phyloP scores from a whole-genome alignment of 2,113 vertebrate species.

The Glaucidium brasilianum region DNA sequence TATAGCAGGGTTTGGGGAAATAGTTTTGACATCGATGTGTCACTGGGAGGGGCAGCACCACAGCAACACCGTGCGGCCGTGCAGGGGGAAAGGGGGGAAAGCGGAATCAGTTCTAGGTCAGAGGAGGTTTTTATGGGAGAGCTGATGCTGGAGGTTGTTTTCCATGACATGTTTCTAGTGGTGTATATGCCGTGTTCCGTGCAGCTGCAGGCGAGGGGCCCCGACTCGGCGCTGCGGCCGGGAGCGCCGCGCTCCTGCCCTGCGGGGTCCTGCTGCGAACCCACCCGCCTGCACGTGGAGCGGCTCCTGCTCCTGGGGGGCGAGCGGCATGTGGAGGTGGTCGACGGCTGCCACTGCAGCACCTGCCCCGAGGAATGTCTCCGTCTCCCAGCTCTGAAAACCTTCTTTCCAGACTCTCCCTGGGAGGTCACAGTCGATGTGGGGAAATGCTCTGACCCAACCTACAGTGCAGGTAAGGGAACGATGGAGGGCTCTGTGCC shows the following conservation, averaged over 20 bases:
- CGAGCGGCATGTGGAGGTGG: constrained; percentile 68
- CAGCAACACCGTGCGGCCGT: background rate
- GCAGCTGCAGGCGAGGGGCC: background rate
- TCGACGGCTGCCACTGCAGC: constrained; percentile 76
- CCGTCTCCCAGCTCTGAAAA: constrained; percentile 72
- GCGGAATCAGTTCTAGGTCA: background rate
- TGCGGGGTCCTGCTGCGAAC: constrained; percentile 56
- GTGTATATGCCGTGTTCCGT: background rate
- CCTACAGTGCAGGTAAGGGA: constrained; percentile 51
- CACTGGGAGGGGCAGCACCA: background rate
- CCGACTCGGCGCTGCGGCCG: background rate
- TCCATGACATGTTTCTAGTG: background rate
- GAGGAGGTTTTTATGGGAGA: background rate
- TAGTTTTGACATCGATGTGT: too few species aligned
- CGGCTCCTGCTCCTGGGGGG: constrained; percentile 70
- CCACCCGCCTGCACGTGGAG: constrained; percentile 63
- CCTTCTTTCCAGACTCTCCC: constrained; percentile 74
- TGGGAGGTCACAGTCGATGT: constrained; percentile 72
- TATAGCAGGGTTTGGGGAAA: background rate
- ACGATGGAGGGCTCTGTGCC: background rate
- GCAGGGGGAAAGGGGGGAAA: background rate
- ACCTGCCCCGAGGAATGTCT: constrained; percentile 61
- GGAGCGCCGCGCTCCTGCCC: constrained; percentile 61
- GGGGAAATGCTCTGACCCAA: constrained; percentile 73
- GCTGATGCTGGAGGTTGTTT: background rate